These are phyloP conservation scores for Turdus rufiventris DNA, from an alignment of 2,113 vertebrate genomes.

Conservation along the genomic window DNA sequence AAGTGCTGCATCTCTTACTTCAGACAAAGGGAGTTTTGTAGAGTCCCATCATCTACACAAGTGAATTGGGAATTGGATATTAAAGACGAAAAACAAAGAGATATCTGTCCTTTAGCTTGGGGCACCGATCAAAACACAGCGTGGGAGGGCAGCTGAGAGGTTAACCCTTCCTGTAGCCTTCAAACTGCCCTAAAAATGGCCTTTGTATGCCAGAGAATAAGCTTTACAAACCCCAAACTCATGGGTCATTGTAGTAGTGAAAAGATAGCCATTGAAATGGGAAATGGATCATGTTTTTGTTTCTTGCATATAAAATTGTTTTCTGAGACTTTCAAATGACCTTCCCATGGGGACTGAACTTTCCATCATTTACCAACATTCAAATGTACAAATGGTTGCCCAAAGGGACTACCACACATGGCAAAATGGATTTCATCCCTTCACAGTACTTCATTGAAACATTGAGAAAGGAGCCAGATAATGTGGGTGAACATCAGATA, in stretches of 20 bases:
- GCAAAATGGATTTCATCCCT: not conserved
- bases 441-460: not conserved
- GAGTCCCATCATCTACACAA: slow-evolving; percentile 45
- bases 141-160: slow-evolving; percentile 61
- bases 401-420: not conserved
- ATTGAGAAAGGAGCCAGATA: not conserved
- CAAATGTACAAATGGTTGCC: not conserved
- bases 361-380: slow-evolving; percentile 40
- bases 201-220: slow-evolving; percentile 20
- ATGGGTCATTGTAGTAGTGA: not conserved
- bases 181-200: not conserved
- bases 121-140: slow-evolving; percentile 83
- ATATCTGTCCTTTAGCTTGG: slow-evolving; percentile 69
- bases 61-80: slow-evolving; percentile 77
- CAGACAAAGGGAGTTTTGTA: slow-evolving; percentile 67
- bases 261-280: slow-evolving; percentile 31
- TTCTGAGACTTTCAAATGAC: slow-evolving; percentile 36
- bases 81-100: slow-evolving; percentile 74
- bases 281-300: slow-evolving; percentile 25
- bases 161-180: slow-evolving; percentile 50
- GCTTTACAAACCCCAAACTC: slow-evolving; percentile 23
- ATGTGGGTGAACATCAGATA: not conserved
- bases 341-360: slow-evolving; percentile 9
- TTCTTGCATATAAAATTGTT: slow-evolving; percentile 50
- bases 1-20: slow-evolving; percentile 44